Conservation (phyloP, 2,113 vertebrate species). For the Gallinago paraguaiae region DNA sequence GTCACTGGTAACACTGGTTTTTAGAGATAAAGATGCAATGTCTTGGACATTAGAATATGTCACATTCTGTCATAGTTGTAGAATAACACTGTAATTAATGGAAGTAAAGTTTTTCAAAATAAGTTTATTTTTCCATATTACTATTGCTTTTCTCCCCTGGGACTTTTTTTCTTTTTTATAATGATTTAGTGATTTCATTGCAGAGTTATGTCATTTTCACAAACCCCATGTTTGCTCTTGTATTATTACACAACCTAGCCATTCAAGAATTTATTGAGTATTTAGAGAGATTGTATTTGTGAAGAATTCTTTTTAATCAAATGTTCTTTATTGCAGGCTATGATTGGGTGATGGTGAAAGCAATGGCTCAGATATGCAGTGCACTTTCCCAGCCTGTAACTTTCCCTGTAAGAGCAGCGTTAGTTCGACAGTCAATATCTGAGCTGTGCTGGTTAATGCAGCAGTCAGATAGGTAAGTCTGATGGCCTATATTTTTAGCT, state of each 20-base stretch:
- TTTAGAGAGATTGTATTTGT: not conserved
- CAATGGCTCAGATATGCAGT: conserved; percentile 84
- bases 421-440: conserved; percentile 79
- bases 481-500: not conserved
- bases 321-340: conserved; percentile 78
- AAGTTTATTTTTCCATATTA: not conserved
- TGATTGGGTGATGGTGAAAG: conserved; percentile 86
- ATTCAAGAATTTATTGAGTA: not conserved
- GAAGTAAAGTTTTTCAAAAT: not conserved
- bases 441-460: conserved; percentile 87
- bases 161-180: not conserved
- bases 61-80: not conserved
- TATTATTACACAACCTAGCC: not conserved
- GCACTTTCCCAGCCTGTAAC: conserved; percentile 80
- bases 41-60: not conserved
- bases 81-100: not conserved
- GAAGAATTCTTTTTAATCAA: not conserved
- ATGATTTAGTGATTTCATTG: not conserved
- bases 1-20: not conserved
- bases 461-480: conserved; percentile 82
- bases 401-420: conserved; percentile 87
- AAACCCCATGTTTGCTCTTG: not conserved
- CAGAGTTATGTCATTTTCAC: not conserved
- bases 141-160: not conserved
- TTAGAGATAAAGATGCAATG: not conserved